Conservation (phyloP, 2,797 vertebrate species). For the Margarornis squamiger region DNA sequence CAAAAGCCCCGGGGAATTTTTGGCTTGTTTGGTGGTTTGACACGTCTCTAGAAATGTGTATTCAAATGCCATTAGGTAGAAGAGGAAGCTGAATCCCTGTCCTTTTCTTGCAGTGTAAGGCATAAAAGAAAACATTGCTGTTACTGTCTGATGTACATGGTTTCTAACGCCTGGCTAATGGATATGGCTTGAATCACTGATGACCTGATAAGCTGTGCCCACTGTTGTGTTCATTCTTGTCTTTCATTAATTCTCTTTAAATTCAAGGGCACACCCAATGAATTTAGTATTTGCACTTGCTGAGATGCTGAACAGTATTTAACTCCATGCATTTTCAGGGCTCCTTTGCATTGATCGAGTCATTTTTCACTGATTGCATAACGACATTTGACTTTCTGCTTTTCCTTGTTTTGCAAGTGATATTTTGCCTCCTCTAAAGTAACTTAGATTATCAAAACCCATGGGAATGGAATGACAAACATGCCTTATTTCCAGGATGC, state of each 20-base stretch:
- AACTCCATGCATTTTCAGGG: background rate
- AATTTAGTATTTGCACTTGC: background rate
- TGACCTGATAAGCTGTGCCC: background rate
- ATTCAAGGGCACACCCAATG: background rate
- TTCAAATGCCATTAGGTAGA: background rate
- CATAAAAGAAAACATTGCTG: background rate
- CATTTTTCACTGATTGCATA: background rate
- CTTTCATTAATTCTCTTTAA: background rate
- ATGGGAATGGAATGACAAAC: background rate
- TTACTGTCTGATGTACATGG: background rate
- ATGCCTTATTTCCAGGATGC: background rate
- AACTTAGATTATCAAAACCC: background rate
- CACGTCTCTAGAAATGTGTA: background rate
- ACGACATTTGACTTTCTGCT: background rate
- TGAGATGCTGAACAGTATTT: background rate
- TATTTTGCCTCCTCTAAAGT: background rate
- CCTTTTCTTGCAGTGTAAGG: background rate
- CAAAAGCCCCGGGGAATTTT: background rate
- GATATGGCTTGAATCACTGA: background rate
- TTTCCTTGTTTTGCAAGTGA: background rate
- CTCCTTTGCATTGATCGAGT: background rate
- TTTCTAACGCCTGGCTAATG: background rate
- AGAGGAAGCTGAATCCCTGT: background rate
- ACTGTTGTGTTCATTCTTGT: background rate
- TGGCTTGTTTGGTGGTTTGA: background rate